Conservation (phyloP, 2,797 vertebrate genomes). For the Etheostoma perlongum region DNA sequence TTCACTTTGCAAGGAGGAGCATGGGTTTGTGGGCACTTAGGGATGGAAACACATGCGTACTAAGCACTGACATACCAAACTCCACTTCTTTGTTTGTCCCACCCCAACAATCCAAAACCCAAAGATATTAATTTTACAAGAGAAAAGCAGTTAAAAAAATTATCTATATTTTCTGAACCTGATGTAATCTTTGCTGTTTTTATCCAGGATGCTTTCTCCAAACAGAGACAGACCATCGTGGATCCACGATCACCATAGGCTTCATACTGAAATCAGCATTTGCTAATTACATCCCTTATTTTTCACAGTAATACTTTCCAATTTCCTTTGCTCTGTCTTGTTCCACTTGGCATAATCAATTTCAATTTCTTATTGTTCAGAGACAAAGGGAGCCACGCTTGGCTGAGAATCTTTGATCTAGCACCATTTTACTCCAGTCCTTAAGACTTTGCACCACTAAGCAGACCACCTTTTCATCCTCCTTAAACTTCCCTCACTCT, state of each 20-base stretch:
- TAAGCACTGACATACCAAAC: no score
- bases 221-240: not conserved
- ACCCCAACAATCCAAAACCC: not conserved
- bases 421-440: conserved; percentile 47
- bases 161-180: not conserved
- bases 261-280: conserved; percentile 36
- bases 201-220: not conserved
- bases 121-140: not conserved
- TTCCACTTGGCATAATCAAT: conserved; percentile 78
- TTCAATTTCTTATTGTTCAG: conserved; percentile 75
- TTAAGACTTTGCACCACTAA: conserved; percentile 50
- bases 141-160: not conserved
- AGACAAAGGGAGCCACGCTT: conserved; percentile 66
- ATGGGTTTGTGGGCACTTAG: no score
- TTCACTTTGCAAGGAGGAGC: not conserved
- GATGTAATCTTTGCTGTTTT: not conserved
- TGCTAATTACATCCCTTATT: conserved; percentile 41
- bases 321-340: conserved; percentile 72
- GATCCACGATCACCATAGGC: not conserved
- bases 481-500: conserved; percentile 16
- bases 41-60: no score
- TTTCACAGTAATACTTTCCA: conserved; percentile 69
- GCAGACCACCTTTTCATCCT: conserved; percentile 33
- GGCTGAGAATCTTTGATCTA: conserved; percentile 67
- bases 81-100: not conserved